Evolutionary conservation across 1,140 invertebrate genomes (phyloP), one percentile per base, ranked within the genome.

Genomic region (Acyrthosiphon pisum): DNA sequence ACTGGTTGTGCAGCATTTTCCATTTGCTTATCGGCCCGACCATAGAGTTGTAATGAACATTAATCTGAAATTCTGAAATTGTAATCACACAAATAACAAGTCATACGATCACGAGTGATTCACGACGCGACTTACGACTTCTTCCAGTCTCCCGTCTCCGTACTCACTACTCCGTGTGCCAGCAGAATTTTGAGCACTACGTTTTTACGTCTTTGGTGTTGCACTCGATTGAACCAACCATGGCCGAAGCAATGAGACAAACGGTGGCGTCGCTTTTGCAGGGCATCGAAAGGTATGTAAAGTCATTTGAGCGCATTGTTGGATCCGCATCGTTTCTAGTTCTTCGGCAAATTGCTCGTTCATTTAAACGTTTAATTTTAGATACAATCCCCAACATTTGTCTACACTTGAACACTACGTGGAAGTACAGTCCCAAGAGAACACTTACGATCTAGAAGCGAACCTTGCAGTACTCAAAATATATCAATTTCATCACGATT

Each of bases 321-420:
- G 41, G 46, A 90, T 88, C 7, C 46, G 22, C 30, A 4, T 35
- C 1, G 11, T 20, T 87, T 35, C 14, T 4, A 6, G 87, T 93
- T 23, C 50, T 26, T 44, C 50, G 53, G 93, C 87, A 94, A 94
- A 84, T 93, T 95, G 23, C 14, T 35, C 14, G 0, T 50, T 0
- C 20, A 35, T 35, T 22, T 88, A 22, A 46, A 14, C 26, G 26
- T 46, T 30, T 26, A 6, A 1, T 35, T 95, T 84, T 94, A 98
- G 98, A 94, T 99, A 99, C 95, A 99, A 99, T 95, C 98, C 99
- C 87, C 98, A 98, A 93, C 99, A 99, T 96, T 95, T 99, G 35
- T 96, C 96, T 91, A 98, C 97, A 30, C 95, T 99, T 93, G 98
- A 99, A 95, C 96, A 97, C 94, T 99, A 99, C 95, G 98, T 99